These are phyloP conservation scores for Onychomys torridus DNA, from an alignment of 2,797 vertebrate species.

Conservation along the genomic window DNA sequence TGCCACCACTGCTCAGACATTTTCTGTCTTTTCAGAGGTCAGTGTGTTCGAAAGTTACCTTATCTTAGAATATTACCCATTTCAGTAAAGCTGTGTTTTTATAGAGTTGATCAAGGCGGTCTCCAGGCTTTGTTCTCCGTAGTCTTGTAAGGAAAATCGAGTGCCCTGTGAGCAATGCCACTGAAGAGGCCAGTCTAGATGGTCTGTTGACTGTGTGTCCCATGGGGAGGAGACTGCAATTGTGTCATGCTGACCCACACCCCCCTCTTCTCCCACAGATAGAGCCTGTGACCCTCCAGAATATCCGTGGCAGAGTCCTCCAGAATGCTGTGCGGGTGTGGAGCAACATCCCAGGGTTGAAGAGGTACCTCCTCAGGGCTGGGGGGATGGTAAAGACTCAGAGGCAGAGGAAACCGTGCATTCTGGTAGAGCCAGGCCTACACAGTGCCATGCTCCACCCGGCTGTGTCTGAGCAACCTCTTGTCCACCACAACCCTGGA, in stretches of 20 bases:
- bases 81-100: background rate
- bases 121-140: background rate
- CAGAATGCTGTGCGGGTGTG: background rate
- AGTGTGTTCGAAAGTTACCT: background rate
- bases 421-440: background rate
- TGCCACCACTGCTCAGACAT: background rate
- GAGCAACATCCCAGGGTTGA: conserved; percentile 76
- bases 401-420: background rate
- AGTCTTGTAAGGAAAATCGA: background rate
- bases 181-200: too few species aligned
- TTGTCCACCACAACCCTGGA: too few species aligned
- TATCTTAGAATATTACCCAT: background rate
- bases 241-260: background rate
- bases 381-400: background rate
- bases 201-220: fast-evolving
- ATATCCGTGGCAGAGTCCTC: fast-evolving
- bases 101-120: background rate
- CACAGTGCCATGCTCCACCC: too few species aligned
- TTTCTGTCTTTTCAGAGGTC: background rate
- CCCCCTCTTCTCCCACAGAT: background rate
- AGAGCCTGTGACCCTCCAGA: conserved; percentile 55
- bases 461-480: background rate
- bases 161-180: fast-evolving
- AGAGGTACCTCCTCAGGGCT: conserved; percentile 17
- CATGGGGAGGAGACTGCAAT: fast-evolving